Evolutionary conservation across 1,140 invertebrate genomes (phyloP), one percentile per base, ranked within the genome.

Genomic region (Caerostris darwini): DNA sequence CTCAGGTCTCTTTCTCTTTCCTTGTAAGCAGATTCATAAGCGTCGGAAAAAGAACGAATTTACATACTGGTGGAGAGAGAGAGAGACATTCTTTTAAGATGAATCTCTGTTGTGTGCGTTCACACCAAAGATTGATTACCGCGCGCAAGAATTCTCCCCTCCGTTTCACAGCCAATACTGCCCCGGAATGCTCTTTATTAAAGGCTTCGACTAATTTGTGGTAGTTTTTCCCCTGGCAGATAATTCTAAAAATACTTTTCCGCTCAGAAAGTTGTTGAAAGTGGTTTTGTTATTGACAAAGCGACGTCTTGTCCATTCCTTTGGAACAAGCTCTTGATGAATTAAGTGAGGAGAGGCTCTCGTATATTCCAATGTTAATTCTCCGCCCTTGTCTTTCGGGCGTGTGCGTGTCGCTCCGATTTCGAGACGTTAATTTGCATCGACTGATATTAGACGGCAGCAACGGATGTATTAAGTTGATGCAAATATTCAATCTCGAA

Each of bases 211-310:
- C 71, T 77, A 77, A 77, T 77, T 77, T 77, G 71, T 50, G 71
- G 71, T 34, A 77, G 50, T n/a, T 77, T 77, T 77, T 50, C 69
- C 34, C 34, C 34, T 53, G 1, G 34, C 34, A 77, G 71, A 77
- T 77, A 77, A 77, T 77, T 77, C 71, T 77, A 77, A 77, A 77
- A 77, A 77, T 77, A 77, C 71, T 77, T 77, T 77, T 10, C 53
- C 53, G 6, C 71, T 50, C 3, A 4, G 34, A 50, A 34, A 34
- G 34, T 34, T 77, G 19, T 77, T 77, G 19, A 12, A 50, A 53
- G 71, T 53, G 34, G 71, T 77, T 77, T 77, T 77, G 53, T 77
- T 77, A 50, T 77, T 77, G 34, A 77, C 19, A 77, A 77, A 77
- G 34, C 19, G 71, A 12, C 53, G 71, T 77, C 71, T 50, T 71